Evolutionary conservation across 2,888 invertebrate genomes (phyloP).

Genomic region (Nemoura dubitans): DNA sequence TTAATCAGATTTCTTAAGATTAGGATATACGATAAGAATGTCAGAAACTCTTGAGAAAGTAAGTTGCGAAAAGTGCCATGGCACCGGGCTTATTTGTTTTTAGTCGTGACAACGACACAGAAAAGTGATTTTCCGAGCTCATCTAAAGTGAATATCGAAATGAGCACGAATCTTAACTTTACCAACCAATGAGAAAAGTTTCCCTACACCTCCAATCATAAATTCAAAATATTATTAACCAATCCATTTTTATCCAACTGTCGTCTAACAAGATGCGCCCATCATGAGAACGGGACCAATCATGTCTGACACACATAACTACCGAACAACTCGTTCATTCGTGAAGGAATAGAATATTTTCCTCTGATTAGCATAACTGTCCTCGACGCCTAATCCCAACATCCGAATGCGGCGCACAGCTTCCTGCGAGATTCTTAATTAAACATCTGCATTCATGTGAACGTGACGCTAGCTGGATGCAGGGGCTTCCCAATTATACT

Average conservation of each 20-base stretch:
- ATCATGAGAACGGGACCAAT: neutral
- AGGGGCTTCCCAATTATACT: neutral
- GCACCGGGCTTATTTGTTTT: neutral
- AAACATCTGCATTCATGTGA: neutral
- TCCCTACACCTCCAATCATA: neutral
- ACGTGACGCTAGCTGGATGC: neutral
- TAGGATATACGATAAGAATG: neutral
- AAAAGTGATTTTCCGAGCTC: neutral
- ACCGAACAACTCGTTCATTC: neutral
- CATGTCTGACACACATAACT: neutral
- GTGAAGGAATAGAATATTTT: neutral
- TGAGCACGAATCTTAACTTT: neutral
- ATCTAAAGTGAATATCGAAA: neutral
- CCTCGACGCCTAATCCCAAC: neutral
- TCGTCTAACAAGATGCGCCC: neutral
- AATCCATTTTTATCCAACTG: neutral
- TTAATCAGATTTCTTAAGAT: conserved; percentile 2
- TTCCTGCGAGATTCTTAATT: neutral
- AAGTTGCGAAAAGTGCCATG: neutral
- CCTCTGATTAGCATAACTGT: neutral
- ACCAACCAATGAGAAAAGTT: neutral
- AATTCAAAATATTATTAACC: neutral
- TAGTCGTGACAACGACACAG: neutral
- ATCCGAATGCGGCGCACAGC: neutral
- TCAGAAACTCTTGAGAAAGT: neutral